These are phyloP conservation scores for Perizoma affinitatum DNA, from an alignment of 2,888 invertebrate species.

Conservation along the genomic window DNA sequence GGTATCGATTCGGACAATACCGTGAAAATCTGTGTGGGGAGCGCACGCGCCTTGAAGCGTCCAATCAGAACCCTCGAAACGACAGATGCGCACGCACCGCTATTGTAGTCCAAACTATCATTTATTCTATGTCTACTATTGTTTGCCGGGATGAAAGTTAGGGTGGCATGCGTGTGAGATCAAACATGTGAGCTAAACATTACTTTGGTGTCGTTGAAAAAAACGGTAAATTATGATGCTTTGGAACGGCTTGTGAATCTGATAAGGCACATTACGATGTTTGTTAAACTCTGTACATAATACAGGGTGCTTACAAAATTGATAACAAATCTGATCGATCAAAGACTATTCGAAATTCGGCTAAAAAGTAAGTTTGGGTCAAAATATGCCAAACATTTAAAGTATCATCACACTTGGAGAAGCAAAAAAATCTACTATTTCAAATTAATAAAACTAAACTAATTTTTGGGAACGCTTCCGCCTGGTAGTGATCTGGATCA, in stretches of 20 bases:
- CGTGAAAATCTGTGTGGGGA: slow-evolving; percentile 77
- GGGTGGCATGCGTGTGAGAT: slow-evolving; percentile 70
- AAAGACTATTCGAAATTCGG: too few species aligned
- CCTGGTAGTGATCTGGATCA: too few species aligned
- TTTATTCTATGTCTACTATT: slow-evolving; percentile 46
- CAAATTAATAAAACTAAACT: too few species aligned
- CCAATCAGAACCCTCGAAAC: slow-evolving; percentile 57
- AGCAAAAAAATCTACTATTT: too few species aligned
- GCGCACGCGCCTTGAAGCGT: slow-evolving; percentile 52
- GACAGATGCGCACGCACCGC: slow-evolving; percentile 75
- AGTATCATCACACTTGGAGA: too few species aligned
- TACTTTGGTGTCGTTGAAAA: slow-evolving; percentile 51
- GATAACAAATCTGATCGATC: too few species aligned
- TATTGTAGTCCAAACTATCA: slow-evolving; percentile 59
- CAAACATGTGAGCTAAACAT: slow-evolving; percentile 65
- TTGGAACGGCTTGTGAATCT: slow-evolving; percentile 19
- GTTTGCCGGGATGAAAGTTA: slow-evolving; percentile 58
- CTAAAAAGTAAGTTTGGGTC: too few species aligned
- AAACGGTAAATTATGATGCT: slow-evolving; percentile 51
- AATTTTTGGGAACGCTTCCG: too few species aligned
- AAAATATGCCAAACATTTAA: too few species aligned
- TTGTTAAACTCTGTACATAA: too few species aligned
- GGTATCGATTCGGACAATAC: slow-evolving; percentile 71
- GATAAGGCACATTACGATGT: slow-evolving; percentile 5
- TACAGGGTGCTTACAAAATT: too few species aligned